These are phyloP conservation scores for Scolopax rusticola DNA, from an alignment of 2,797 vertebrate genomes.

Conservation along the genomic window DNA sequence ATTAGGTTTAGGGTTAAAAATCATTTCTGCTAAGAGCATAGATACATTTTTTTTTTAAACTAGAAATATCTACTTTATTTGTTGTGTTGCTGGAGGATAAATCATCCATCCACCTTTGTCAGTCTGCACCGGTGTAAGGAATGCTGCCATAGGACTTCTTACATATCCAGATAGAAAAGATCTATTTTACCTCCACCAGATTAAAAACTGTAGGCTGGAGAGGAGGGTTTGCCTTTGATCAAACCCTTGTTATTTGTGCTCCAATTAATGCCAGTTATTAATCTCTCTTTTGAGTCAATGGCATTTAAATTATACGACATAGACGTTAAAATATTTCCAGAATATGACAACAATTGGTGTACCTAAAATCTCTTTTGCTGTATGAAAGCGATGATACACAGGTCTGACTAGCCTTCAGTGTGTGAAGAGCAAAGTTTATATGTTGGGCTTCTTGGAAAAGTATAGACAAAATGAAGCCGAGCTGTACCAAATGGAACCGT, in stretches of 20 bases:
- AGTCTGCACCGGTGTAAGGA: accelerated
- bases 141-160: not conserved
- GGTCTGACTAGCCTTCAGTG: not conserved
- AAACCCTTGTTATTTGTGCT: not conserved
- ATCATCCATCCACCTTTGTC: no score
- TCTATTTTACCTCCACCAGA: not conserved
- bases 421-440: not conserved
- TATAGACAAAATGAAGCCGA: not conserved
- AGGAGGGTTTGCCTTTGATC: not conserved
- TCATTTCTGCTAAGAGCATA: not conserved
- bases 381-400: accelerated
- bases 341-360: not conserved
- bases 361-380: not conserved
- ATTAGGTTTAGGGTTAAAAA: not conserved
- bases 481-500: not conserved
- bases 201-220: not conserved
- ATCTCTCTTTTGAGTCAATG: not conserved
- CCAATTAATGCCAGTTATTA: not conserved
- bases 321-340: not conserved
- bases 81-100: not conserved
- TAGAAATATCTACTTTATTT: not conserved
- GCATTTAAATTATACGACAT: not conserved
- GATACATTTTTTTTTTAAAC: not conserved
- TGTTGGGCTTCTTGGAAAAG: not conserved
- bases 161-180: not conserved